Base-by-base conservation (phyloP, 2,888 invertebrate species). In the Tanytarsus gracilentus region DNA sequence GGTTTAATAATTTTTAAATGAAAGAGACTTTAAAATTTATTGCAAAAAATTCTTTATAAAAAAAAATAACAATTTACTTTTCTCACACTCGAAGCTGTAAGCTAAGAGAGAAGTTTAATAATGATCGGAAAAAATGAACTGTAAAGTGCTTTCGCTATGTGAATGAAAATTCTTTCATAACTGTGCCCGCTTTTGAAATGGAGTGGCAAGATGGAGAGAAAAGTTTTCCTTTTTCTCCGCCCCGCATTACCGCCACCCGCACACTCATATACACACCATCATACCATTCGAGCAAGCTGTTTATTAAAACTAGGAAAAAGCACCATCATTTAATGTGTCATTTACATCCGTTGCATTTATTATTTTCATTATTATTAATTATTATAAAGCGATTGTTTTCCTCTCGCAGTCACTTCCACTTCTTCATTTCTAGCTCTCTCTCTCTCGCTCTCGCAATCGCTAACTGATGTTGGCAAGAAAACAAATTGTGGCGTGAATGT, bases 291-390 rank as follows among this genome's bases (percentile, higher is more conserved):
- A 25, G 40, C 40, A 21, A 30, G 25, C 30, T 36, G 26, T 55
- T 55, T 55, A 55, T 55, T 55, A 55, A 39, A 55, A 55, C 55
- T 55, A 55, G 9, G 55, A 55, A 36, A 51, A 40, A 55, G 55
- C 44, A 29, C 58, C 58, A 58, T 58, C 58, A 58, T 58, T 58
- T 58, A 58, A 48, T 48, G 48, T 58, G 58, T 58, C 58, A 58
- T 48, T 58, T 48, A 44, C 58, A 58, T 58, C 44, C 58, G 58
- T 33, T 58, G 58, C 58, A 58, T 30, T 58, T 58, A 40, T 55
- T 39, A 39, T 55, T 55, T 55, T 55, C 55, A 55, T 58, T 48
- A 58, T 48, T 58, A 48, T 30, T 58, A 48, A 58, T 58, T 58
- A 56, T 44, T 29, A 56, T 56, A 40, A 58, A 48, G 58, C 44